A percentile compares a stretch with the other conserved stretches of the same genome.
Conservation (phyloP, 92 coral and sea anemone species). For the Palythoa grandis region DNA sequence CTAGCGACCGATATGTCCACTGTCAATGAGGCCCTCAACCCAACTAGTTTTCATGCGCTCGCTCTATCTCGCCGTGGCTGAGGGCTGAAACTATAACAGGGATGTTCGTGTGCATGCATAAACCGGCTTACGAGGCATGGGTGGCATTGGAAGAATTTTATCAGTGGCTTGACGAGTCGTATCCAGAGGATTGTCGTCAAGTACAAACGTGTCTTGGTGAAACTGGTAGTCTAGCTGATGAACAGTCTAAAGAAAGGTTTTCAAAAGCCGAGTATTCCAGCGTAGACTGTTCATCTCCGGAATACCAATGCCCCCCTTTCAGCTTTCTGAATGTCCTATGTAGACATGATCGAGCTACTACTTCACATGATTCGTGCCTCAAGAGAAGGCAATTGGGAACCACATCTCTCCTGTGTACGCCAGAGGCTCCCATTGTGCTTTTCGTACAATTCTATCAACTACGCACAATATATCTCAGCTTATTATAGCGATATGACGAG, state of each 20-base stretch:
- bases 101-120: conserved; percentile 43
- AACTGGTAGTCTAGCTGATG: conserved; percentile 50
- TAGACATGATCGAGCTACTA: conserved; percentile 21
- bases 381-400: conserved; percentile 43
- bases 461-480: conserved; percentile 51
- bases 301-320: conserved; percentile 20
- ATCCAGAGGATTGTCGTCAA: conserved; percentile 29
- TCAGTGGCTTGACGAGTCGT: conserved; percentile 33
- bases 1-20: background rate
- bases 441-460: conserved; percentile 50
- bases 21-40: background rate
- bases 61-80: conserved; percentile 28
- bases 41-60: background rate
- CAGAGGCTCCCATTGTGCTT: conserved; percentile 60
- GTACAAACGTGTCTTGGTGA: background rate
- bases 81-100: conserved; percentile 46
- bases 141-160: conserved; percentile 37
- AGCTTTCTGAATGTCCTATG: background rate
- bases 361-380: conserved; percentile 51
- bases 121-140: conserved; percentile 47
- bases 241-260: conserved; percentile 50
- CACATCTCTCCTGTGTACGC: conserved; percentile 2
- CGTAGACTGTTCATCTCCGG: conserved; percentile 30
- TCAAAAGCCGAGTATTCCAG: background rate
- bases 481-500: conserved; percentile 55